phyloP scores from a whole-genome alignment of 64 coral and sea anemone species.

The Dendrophyllia cribrosa region DNA sequence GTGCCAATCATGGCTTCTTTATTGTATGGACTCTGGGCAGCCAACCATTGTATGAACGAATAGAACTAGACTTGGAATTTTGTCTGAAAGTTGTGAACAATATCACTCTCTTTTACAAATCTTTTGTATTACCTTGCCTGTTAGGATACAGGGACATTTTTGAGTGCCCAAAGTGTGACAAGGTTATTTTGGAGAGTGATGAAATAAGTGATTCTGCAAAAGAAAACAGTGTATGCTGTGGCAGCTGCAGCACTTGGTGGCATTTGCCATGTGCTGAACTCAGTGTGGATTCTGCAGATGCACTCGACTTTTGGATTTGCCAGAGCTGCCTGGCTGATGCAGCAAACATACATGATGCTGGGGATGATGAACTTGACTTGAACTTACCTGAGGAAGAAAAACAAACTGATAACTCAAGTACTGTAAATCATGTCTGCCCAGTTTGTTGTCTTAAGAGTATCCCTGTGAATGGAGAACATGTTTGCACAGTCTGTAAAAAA shows the following conservation, averaged over 20 bases:
- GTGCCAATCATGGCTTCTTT: slow-evolving; percentile 20
- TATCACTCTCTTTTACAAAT: slow-evolving; percentile 58
- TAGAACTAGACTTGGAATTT: slow-evolving; percentile 1
- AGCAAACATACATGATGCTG: background rate
- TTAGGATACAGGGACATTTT: slow-evolving; percentile 14
- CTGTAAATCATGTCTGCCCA: background rate
- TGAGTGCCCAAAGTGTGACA: slow-evolving; percentile 46
- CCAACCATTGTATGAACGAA: slow-evolving; percentile 40
- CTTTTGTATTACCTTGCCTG: slow-evolving; percentile 14
- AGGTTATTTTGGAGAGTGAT: slow-evolving; percentile 43
- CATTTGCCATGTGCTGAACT: slow-evolving; percentile 78
- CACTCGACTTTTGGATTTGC: background rate
- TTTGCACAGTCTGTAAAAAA: no score
- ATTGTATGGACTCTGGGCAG: slow-evolving; percentile 43
- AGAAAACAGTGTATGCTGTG: slow-evolving; percentile 21
- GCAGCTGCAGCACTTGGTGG: slow-evolving; percentile 24
- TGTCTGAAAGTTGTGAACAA: slow-evolving; percentile 40
- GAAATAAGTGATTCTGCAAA: slow-evolving; percentile 43
- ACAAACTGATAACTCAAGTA: background rate
- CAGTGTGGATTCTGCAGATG: slow-evolving; percentile 17
- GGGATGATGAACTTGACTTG: slow-evolving; percentile 5
- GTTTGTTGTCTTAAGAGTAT: background rate
- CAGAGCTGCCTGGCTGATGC: slow-evolving; percentile 28
- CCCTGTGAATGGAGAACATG: background rate
- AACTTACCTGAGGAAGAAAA: background rate